phyloP scores from a whole-genome alignment of 2,888 invertebrate genomes.

The Rhamphomyia laevipes region DNA sequence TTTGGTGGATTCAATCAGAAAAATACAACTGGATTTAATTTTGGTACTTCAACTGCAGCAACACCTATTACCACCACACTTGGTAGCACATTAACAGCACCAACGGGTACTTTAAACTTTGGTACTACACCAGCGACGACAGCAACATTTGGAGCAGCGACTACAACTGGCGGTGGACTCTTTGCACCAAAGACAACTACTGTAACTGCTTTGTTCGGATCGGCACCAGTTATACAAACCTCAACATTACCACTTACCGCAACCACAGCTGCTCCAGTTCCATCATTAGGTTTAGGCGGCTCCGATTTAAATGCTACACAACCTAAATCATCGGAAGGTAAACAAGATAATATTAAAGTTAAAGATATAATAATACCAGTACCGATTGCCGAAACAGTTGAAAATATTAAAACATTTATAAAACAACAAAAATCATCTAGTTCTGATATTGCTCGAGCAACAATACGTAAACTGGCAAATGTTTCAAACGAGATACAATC shows the following conservation, averaged over 20 bases:
- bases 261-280: constrained; percentile 20
- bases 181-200: not conserved
- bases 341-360: constrained; percentile 32
- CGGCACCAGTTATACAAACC: constrained; percentile 3
- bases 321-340: constrained; percentile 32
- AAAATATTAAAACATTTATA: constrained; percentile 69
- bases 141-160: constrained; percentile 24
- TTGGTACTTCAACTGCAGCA: not conserved
- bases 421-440: constrained; percentile 74
- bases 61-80: constrained; percentile 15
- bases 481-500: constrained; percentile 30
- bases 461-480: constrained; percentile 35
- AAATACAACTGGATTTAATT: not conserved
- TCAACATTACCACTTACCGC: constrained; percentile 15
- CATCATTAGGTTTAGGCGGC: constrained; percentile 33
- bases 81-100: constrained; percentile 19
- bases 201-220: not conserved
- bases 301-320: constrained; percentile 33
- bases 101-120: constrained; percentile 28
- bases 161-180: constrained; percentile 11
- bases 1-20: constrained; percentile 18
- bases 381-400: constrained; percentile 64
- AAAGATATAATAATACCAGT: constrained; percentile 50
- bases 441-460: constrained; percentile 66
- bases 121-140: constrained; percentile 29